These are phyloP conservation scores for Pseudomugil gertrudae DNA, from an alignment of 2,797 vertebrate genomes.

Conservation along the genomic window DNA sequence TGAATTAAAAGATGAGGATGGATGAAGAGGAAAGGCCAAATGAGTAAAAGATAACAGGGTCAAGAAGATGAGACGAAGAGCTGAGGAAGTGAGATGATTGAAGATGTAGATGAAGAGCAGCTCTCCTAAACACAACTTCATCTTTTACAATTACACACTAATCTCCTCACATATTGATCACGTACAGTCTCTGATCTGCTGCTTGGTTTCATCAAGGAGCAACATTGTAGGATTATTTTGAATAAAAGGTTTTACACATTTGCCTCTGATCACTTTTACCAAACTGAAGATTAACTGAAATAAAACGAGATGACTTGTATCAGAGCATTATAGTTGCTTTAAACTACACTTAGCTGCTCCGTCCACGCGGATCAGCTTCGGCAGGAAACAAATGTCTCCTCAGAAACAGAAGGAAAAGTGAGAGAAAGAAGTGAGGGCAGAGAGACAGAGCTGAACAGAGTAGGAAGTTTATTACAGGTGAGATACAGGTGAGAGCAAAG, in stretches of 20 bases:
- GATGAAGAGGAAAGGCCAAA: neutral
- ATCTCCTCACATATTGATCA: neutral
- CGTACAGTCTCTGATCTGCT: neutral
- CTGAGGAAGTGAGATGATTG: too few species aligned
- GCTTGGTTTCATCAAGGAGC: neutral
- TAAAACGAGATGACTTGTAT: too few species aligned
- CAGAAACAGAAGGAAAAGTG: constrained; percentile 45
- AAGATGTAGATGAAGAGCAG: too few species aligned
- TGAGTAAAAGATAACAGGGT: too few species aligned
- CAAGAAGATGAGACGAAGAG: too few species aligned
- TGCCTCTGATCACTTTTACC: neutral
- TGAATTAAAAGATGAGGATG: neutral
- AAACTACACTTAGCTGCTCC: neutral
- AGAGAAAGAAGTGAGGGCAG: constrained; percentile 82
- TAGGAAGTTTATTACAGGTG: constrained; percentile 94
- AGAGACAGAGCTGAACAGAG: constrained; percentile 91
- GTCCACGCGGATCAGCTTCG: neutral
- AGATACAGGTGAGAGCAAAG: constrained; percentile 87
- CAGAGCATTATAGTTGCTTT: neutral
- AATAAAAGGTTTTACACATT: neutral
- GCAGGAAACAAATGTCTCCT: neutral
- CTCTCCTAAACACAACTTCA: neutral
- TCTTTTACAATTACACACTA: neutral
- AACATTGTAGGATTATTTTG: neutral
- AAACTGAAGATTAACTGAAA: too few species aligned